Conservation (phyloP, 1,140 invertebrate species). For the Plectus sambesii region DNA sequence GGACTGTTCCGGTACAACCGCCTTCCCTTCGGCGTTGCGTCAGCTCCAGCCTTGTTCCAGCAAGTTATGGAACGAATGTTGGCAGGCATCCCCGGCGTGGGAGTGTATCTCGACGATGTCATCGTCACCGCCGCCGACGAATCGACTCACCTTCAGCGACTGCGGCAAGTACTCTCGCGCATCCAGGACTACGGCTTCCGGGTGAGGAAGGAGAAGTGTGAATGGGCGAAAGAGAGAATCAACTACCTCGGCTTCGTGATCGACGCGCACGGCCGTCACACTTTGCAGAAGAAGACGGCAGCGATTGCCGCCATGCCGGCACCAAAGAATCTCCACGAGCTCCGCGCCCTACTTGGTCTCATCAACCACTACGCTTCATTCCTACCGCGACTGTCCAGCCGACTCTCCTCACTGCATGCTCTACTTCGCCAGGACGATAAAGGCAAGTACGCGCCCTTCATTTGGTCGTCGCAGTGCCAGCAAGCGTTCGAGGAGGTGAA, state of each 20-base stretch:
- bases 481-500: constrained; percentile 38
- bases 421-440: constrained; percentile 13
- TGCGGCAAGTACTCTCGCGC: constrained; percentile 6
- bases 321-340: constrained; percentile 21
- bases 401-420: constrained; percentile 11
- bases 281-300: constrained; percentile 12
- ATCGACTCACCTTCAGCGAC: not conserved
- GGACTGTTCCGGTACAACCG: constrained; percentile 9
- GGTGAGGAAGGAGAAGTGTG: constrained; percentile 17
- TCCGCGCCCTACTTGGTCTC: constrained; percentile 25
- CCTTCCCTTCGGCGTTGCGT: constrained; percentile 15
- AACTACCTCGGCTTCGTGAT: constrained; percentile 18
- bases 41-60: constrained; percentile 14
- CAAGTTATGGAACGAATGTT: constrained; percentile 10
- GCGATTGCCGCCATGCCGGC: constrained; percentile 20
- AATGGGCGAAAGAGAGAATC: constrained; percentile 3
- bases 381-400: constrained; percentile 1
- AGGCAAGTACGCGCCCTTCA: constrained; percentile 15
- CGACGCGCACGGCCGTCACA: constrained; percentile 7
- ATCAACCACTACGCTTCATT: constrained; percentile 22
- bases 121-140: not conserved
- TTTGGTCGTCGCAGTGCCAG: constrained; percentile 6
- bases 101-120: constrained; percentile 15
- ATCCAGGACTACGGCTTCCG: constrained; percentile 12
- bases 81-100: constrained; percentile 7